Percentiles rank a stretch among this genome's conserved stretches.
Conservation (phyloP, 2,797 vertebrate genomes). For the Alca torda region DNA sequence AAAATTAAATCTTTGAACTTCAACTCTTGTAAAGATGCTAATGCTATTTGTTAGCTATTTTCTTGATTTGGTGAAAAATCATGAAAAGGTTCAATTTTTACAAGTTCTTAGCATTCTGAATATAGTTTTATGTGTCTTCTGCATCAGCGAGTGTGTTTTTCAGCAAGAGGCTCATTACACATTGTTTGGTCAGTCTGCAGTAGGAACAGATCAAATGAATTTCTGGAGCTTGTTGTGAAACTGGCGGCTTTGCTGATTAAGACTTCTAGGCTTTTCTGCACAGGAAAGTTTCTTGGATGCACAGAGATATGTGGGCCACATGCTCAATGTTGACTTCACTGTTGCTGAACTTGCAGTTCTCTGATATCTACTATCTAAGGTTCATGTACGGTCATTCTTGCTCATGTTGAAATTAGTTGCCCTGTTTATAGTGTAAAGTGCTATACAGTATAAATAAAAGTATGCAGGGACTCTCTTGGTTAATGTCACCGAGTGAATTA, state of each 20-base stretch:
- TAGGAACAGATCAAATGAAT: neutral
- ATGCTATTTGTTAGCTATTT: neutral
- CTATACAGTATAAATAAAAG: neutral
- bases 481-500: neutral
- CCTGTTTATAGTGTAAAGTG: neutral
- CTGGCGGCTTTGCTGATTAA: neutral
- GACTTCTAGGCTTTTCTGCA: neutral
- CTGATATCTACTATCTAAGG: neutral
- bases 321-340: neutral
- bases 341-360: neutral
- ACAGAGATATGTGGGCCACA: neutral
- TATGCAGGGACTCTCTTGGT: neutral
- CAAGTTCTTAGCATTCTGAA: neutral
- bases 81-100: neutral
- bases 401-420: neutral
- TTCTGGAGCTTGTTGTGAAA: neutral
- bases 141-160: accelerated
- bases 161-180: neutral
- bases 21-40: neutral
- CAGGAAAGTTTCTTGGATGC: neutral
- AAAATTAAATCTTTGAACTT: neutral
- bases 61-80: neutral
- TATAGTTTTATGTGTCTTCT: neutral
- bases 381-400: neutral
- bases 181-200: neutral